Conservation (phyloP, 1,140 invertebrate genomes). For the Hetaerina americana region DNA sequence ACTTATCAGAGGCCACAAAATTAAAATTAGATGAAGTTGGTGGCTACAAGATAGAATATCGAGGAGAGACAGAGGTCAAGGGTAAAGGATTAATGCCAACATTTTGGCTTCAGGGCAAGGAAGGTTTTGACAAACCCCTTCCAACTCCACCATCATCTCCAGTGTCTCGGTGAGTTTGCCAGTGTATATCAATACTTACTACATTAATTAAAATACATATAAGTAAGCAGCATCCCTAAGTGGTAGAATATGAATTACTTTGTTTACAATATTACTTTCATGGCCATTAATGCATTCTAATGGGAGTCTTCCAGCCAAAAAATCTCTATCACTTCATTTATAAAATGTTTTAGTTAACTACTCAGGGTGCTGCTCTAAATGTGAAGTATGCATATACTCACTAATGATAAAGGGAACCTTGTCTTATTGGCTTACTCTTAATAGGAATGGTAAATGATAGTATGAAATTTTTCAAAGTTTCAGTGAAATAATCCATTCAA, state of each 20-base stretch:
- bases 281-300: background rate
- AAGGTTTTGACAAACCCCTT: conserved; percentile 72
- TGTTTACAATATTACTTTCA: background rate
- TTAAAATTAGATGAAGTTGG: conserved; percentile 58
- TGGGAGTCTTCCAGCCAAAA: no score
- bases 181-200: background rate
- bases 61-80: conserved; percentile 72
- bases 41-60: conserved; percentile 63
- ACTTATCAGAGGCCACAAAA: conserved; percentile 64
- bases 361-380: no score
- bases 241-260: conserved; percentile 40
- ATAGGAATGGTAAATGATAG: no score
- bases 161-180: conserved; percentile 50
- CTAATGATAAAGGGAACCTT: no score
- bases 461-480: no score
- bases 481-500: no score
- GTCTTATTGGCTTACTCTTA: no score
- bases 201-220: background rate
- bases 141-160: conserved; percentile 65
- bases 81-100: conserved; percentile 83
- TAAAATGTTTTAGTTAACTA: no score
- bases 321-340: background rate
- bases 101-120: conserved; percentile 80
- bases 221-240: conserved; percentile 20
- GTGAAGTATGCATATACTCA: no score